Conservation (phyloP, 2,888 invertebrate species). For the Chloromyia formosa region DNA sequence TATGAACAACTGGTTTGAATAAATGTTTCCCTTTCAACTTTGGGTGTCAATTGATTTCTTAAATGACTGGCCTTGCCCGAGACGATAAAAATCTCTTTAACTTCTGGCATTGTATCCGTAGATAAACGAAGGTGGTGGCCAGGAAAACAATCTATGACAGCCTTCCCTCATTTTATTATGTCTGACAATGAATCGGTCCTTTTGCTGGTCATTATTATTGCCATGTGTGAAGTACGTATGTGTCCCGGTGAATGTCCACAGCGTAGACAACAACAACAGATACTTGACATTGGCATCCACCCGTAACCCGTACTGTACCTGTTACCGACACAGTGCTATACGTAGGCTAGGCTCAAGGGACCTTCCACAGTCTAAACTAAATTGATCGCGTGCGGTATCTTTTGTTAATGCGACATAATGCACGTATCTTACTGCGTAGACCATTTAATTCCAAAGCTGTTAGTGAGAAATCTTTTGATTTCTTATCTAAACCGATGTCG, state of each 20-base stretch:
- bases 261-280: no score
- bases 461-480: slow-evolving; percentile 39
- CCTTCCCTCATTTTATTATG: not conserved
- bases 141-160: slow-evolving; percentile 1
- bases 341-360: not conserved
- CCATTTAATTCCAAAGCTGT: slow-evolving; percentile 4
- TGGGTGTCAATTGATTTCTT: slow-evolving; percentile 40
- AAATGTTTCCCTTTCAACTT: slow-evolving; percentile 24
- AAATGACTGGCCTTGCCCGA: slow-evolving; percentile 34
- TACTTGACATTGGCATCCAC: no score
- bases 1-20: slow-evolving; percentile 25
- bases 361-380: not conserved
- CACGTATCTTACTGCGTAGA: slow-evolving; percentile 26
- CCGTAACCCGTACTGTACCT: no score
- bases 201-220: not conserved
- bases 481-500: slow-evolving; percentile 34
- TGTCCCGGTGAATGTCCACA: no score
- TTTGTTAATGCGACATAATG: slow-evolving; percentile 36
- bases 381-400: slow-evolving; percentile 39
- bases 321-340: no score
- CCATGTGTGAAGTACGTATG: not conserved
- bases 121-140: slow-evolving; percentile 32
- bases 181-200: slow-evolving; percentile 16
- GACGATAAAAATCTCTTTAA: slow-evolving; percentile 37
- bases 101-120: slow-evolving; percentile 33